Base-by-base conservation (phyloP, 1,140 invertebrate genomes). In the Drosophila nigromelanica region DNA sequence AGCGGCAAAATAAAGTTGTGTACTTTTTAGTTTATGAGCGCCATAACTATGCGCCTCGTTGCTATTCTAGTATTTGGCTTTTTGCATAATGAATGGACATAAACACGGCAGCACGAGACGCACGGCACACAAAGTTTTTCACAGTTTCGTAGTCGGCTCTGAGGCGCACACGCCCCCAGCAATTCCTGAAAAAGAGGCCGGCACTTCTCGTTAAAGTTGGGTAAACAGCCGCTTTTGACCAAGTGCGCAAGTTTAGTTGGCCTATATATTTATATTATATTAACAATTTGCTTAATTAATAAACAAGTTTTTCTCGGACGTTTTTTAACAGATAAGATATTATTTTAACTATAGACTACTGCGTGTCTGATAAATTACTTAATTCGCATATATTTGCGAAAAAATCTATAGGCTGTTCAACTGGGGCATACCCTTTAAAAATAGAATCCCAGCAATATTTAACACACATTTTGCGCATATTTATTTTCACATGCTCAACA, bases 21-120 rank as follows among this genome's bases (percentile, higher is more conserved):
- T 68, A 66, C 59, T 55, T 66, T 78, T 78, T 69, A 72, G 71
- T 87, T 86, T 87, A 82, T 82, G 62, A 52, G 15, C 45, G n/a
- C 80, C 72, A 86, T 86, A 81, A 86, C 69, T 78, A 74, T 63
- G 78, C 54, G 47, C 37, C 51, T 47, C 42, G 54, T 63, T 60
- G 62, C 21, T 64, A 55, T 47, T 78, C 51, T 45, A 67, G 72
- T 78, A 67, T 68, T 73, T 82, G 72, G 83, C 83, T 83, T 73
- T 87, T 89, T 87, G 82, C 82, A 87, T 87, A 87, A 87, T 87
- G 79, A 87, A 89, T 73, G 82, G 72, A 71, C 82, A 87, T 78
- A 79, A 86, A 81, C 71, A 73, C 35, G 67, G 51, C 48, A 54
- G 81, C 70, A 70, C 35, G 67, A 47, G 27, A 5, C 27, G 81